Evolutionary conservation across 2,797 vertebrate species (phyloP).

Genomic region (Sebastiscus albofasciatus): DNA sequence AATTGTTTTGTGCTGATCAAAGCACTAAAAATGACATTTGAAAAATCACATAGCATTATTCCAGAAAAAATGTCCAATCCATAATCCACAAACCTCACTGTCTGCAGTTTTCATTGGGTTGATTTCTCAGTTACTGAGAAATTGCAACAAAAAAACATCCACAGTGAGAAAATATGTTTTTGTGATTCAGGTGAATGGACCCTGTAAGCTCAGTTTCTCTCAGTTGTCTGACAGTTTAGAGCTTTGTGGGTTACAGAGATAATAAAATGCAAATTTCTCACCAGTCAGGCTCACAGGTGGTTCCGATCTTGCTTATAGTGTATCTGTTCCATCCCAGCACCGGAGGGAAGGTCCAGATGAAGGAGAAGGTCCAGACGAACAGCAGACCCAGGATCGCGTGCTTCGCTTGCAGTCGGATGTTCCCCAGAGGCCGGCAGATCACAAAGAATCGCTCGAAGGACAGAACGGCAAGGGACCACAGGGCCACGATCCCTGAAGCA

Average conservation of each 20-base stretch:
- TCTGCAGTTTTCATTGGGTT: not conserved
- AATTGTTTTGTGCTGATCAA: not conserved
- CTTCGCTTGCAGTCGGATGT: conserved; percentile 78
- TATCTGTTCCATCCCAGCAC: conserved; percentile 93
- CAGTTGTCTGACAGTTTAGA: not conserved
- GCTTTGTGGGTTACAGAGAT: not conserved
- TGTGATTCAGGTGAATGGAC: not conserved
- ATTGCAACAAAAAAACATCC: not conserved
- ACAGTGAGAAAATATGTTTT: not conserved
- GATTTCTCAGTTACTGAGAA: not conserved
- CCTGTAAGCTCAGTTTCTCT: not conserved
- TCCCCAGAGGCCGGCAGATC: conserved; percentile 88
- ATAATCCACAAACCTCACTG: not conserved
- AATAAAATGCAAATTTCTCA: conserved; percentile 70
- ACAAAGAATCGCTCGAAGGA: conserved; percentile 90
- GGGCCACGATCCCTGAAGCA: conserved; percentile 87
- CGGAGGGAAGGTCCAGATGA: conserved; percentile 91
- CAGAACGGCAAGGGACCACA: conserved; percentile 92
- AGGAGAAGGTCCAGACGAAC: conserved; percentile 92
- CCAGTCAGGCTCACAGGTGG: conserved; percentile 95
- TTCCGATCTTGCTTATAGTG: conserved; percentile 92
- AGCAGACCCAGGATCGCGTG: conserved; percentile 86
- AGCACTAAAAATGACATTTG: not conserved
- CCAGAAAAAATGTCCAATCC: not conserved
- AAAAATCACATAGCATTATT: not conserved